Evolutionary conservation across 2,797 vertebrate genomes (phyloP), one percentile per base, ranked within the genome.

Genomic region (Tapirus indicus): DNA sequence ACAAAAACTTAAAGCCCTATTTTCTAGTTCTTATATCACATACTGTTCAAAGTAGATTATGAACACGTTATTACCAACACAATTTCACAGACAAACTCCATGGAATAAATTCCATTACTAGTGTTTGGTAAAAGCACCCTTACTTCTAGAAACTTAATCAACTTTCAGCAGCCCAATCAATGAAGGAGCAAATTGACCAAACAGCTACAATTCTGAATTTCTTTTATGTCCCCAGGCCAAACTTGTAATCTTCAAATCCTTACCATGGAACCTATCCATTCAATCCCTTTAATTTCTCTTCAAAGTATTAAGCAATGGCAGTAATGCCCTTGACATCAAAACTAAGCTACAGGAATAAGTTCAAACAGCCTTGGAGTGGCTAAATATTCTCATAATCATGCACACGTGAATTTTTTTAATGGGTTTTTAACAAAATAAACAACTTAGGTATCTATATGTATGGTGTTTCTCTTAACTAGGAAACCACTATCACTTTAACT

Each of bases 391-490:
- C 71, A 96, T 38, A 27, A 80, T 92, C 21, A 95, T 38, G 90
- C 79, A 95, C 6, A 49, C 1, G 17, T 66, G 64, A 96, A 96
- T 79, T 91, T 88, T 78, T 86, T 95, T 89, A 89, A 49, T n/a
- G 32, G 4, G 12, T 84, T 90, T 91, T 66, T 90, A 96, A 94
- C 80, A 97, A 95, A 95, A 87, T 88, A 80, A 89, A 71, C 9
- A 16, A 91, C 44, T 68, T 75, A 49, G n/a, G 29, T 17, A 91
- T 32, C 49, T 44, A 66, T 29, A n/a, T 72, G 60, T 23, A 75
- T 4, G 49, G 21, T 56, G 29, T 7, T 69, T 77, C 95, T 71
- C 72, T 88, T 64, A 69, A 44, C 62, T 58, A 62, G 41, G 23
- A 84, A 93, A 91, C 23, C 27, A 79, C 60, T 78, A 80, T 69